These are phyloP conservation scores for Muricea muricata DNA, from an alignment of 92 coral and sea anemone species.

Conservation along the genomic window DNA sequence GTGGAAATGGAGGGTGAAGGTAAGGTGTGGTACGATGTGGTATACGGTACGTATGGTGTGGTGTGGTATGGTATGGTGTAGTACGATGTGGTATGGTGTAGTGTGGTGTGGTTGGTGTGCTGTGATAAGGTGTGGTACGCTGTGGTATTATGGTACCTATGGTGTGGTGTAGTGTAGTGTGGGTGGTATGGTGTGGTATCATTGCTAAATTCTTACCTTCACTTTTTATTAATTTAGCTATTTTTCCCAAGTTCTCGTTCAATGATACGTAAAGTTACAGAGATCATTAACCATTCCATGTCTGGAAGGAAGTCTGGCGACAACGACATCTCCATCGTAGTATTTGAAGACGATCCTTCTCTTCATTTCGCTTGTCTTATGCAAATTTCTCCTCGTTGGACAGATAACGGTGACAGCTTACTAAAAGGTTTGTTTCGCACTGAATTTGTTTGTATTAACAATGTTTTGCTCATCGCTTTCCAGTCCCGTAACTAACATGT, in stretches of 20 bases:
- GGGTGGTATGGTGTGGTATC: background rate
- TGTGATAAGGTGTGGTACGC: background rate
- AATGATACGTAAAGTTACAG: background rate
- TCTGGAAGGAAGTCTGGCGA: conserved; percentile 32
- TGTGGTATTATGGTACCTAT: background rate
- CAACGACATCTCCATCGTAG: conserved; percentile 30
- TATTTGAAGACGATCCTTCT: background rate
- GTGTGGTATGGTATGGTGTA: conserved; percentile 1
- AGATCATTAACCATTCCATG: conserved; percentile 4
- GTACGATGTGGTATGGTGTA: background rate
- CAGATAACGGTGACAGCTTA: background rate
- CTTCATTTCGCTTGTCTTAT: background rate
- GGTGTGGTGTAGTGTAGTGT: conserved; percentile 26
- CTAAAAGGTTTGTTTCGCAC: conserved; percentile 8
- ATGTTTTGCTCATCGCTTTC: too few species aligned
- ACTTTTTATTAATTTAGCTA: conserved; percentile 5
- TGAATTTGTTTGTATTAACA: too few species aligned
- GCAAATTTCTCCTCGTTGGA: background rate
- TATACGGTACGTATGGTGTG: conserved; percentile 8
- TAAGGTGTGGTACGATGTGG: background rate
- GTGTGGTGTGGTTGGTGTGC: background rate
- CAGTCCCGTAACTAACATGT: too few species aligned
- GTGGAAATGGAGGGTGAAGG: conserved; percentile 35
- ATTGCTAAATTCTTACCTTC: background rate
- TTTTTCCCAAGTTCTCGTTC: conserved; percentile 32